Evolutionary conservation across 1,140 invertebrate genomes (phyloP), one percentile per base, ranked within the genome.

Genomic region (Homalodisca vitripennis): DNA sequence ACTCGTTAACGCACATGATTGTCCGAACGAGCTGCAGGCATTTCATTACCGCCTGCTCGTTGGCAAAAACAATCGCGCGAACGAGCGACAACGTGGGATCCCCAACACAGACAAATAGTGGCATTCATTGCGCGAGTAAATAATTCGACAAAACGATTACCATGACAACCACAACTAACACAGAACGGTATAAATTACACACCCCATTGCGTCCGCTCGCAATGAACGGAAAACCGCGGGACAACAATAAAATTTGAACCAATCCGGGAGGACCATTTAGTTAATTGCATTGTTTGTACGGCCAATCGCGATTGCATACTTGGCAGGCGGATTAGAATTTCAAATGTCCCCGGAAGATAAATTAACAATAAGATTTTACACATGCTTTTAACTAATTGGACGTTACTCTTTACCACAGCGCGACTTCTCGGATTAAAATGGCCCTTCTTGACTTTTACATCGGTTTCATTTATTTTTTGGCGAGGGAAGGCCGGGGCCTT

Each of bases 291-390:
- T 32, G 62, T 12, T 20, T 3, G 3, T 14, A 3, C 10, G 22
- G 24, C 51, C 51, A 55, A 55, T 55, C 51, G 51, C 6, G 24
- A 12, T 10, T 26, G 51, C 17, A 26, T 17, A 62, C 29, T 62
- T 62, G 29, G 26, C 55, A 29, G 24, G 26, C 14, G 6, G 10
- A 64, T 64, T 27, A n/a, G 62, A 64, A 2, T 64, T 64, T 64
- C 31, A 64, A 41, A 64, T 64, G 51, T 17, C 51, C 51, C 13
- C 30, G 29, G 24, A 26, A 64, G 62, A 64, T 64, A 64, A 64
- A 64, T 64, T 64, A 64, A 62, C 57, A 64, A 41, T 64, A 64
- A 60, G 55, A 60, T 60, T 60, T 30, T 60, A 60, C 55, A 60
- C 55, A 60, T 60, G 62, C 34, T 64, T 34, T 64, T 64, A 64